A percentile compares a stretch with the other conserved stretches of the same genome.
These are phyloP conservation scores for Cepaea hortensis DNA, from an alignment of 2,888 invertebrate genomes.

Conservation along the genomic window DNA sequence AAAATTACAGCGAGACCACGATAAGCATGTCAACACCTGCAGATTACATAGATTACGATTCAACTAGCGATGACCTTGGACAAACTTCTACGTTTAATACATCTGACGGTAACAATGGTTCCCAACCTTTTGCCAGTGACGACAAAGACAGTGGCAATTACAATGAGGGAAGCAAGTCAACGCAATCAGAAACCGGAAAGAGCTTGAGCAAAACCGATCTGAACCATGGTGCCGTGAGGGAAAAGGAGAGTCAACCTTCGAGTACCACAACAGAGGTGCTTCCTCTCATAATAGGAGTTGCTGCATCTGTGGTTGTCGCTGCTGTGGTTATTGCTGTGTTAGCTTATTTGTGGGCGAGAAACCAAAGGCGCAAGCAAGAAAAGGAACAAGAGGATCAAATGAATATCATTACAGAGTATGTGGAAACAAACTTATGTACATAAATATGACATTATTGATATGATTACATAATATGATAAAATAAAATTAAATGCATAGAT, in stretches of 20 bases:
- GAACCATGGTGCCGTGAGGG: neutral
- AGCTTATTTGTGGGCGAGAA: constrained; percentile 51
- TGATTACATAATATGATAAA: neutral
- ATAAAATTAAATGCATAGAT: too few relatives aligned
- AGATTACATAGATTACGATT: neutral
- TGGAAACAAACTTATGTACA: constrained; percentile 28
- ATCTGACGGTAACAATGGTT: too few relatives aligned
- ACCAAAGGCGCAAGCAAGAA: constrained; percentile 47
- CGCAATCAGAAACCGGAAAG: neutral
- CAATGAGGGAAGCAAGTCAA: neutral
- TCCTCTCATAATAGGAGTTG: constrained; percentile 51
- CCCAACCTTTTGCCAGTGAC: neutral
- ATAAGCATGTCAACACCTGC: neutral
- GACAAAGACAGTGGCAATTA: neutral
- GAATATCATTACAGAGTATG: constrained; percentile 51
- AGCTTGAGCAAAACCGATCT: neutral
- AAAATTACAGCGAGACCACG: neutral
- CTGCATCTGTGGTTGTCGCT: constrained; percentile 48
- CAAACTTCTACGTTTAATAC: neutral
- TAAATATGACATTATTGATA: neutral
- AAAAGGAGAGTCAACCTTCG: neutral
- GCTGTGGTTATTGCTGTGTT: constrained; percentile 50
- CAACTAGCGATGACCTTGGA: neutral
- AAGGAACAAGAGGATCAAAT: constrained; percentile 53
- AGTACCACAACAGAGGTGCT: constrained; percentile 26